phyloP scores from a whole-genome alignment of 2,113 vertebrate species.

The Fulmarus glacialis region DNA sequence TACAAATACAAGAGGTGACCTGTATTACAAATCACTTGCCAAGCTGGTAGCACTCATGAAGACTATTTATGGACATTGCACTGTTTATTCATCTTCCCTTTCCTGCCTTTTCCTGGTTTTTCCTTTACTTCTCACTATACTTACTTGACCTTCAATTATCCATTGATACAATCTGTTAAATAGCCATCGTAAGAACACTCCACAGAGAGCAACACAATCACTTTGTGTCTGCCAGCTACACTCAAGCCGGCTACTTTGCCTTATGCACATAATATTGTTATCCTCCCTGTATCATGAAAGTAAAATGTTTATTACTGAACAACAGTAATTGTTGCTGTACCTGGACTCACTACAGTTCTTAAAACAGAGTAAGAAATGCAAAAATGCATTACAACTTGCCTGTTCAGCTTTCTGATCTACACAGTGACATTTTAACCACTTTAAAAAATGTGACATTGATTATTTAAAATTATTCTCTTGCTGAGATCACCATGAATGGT shows the following conservation, averaged over 20 bases:
- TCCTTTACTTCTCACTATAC: not conserved
- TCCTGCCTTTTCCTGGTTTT: not conserved
- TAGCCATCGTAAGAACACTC: not conserved
- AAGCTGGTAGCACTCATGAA: not conserved
- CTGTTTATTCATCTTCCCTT: not conserved
- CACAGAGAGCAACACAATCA: not conserved
- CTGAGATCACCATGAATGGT: conserved; percentile 57
- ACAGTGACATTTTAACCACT: not conserved
- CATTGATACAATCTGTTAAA: not conserved
- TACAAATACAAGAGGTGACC: not conserved
- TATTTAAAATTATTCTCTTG: conserved; percentile 4
- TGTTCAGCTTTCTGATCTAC: not conserved
- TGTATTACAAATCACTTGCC: not conserved
- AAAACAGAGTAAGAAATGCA: not conserved
- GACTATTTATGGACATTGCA: not conserved
- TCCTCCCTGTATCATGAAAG: not conserved
- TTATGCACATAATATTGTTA: not conserved
- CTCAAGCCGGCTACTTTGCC: not conserved
- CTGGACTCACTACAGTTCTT: not conserved
- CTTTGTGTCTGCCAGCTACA: not conserved
- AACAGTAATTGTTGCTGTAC: not conserved
- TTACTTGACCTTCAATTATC: not conserved
- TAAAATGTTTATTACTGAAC: not conserved
- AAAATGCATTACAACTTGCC: not conserved
- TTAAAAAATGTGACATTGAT: not conserved